Percentiles rank a stretch among this genome's conserved stretches.
Evolutionary conservation across 2,888 invertebrate genomes (phyloP).

Genomic region (Mythimna albipuncta): DNA sequence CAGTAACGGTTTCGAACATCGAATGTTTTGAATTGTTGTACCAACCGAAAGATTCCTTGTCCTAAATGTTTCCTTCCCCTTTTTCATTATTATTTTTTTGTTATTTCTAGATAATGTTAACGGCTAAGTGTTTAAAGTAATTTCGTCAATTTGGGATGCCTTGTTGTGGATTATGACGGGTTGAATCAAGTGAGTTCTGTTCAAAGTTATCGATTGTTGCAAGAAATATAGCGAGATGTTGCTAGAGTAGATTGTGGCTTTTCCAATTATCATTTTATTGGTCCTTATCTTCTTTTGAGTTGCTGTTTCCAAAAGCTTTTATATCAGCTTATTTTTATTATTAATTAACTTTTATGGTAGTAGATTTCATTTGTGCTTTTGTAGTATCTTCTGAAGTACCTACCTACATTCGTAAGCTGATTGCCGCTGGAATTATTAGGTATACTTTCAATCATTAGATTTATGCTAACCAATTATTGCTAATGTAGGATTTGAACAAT

Average conservation of each 20-base stretch:
- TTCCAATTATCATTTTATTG: conserved; percentile 39
- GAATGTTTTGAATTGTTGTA: conserved; percentile 60
- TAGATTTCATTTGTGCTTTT: conserved; percentile 16
- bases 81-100: conserved; percentile 50
- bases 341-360: conserved; percentile 3
- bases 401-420: background rate
- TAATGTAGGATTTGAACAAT: conserved; percentile 21
- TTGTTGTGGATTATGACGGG: conserved; percentile 69
- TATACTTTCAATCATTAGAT: background rate
- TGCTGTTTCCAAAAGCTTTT: background rate
- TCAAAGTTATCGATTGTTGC: conserved; percentile 68
- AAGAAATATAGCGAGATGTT: conserved; percentile 50
- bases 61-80: conserved; percentile 59
- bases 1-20: conserved; percentile 52
- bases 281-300: conserved; percentile 15
- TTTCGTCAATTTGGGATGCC: conserved; percentile 72
- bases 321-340: conserved; percentile 12
- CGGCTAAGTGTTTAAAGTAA: conserved; percentile 46
- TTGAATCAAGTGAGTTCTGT: conserved; percentile 70
- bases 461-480: background rate
- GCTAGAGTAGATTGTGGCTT: conserved; percentile 44
- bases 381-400: background rate
- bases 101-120: conserved; percentile 55
- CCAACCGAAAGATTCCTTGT: conserved; percentile 59
- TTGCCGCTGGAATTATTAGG: background rate